Evolutionary conservation across 2,113 vertebrate genomes (phyloP), one percentile per base, ranked within the genome.

Genomic region (Pelmatolapia mariae): DNA sequence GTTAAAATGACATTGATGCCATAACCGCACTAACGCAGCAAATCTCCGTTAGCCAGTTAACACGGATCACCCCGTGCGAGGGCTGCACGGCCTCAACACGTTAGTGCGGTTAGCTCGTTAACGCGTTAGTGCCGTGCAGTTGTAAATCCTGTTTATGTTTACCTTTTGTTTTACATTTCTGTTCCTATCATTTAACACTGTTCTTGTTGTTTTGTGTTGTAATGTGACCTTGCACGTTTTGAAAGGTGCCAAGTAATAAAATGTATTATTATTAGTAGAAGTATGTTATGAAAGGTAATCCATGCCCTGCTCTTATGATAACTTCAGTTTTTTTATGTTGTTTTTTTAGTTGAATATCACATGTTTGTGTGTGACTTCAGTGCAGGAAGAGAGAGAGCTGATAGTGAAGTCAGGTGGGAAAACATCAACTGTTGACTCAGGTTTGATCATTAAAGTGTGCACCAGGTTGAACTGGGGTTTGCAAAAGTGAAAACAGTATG

Each of bases 1-100:
- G 3, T 59, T 59, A 59, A 59, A 59, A 16, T 59, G 13, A 59
- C 3, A 1, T 1, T 29, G 16, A 59, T 16, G 56, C 56, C 56
- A 29, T 59, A 59, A 59, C 7, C 24, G 7, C 24, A 29, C 29
- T 59, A 29, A 29, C 2, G 4, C 24, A 57, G 13, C 56, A 57
- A 29, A 57, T 16, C 56, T 57, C 24, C 2, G 4, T 59, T 59
- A 59, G 56, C 13, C 0, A 1, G 7, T 29, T 59, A 9, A 0
- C 8, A 2, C 8, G 1, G 24, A 57, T 57, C 56, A 0, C 24
- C 24, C 56, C 4, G 2, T 57, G 56, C 0, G 1, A 57, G 56
- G 24, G 24, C 56, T 1, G 13, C 56, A 5, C n/a, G n/a, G n/a
- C n/a, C n/a, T 29, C 6, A 29, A 29, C 29, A 6, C 29, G 29